phyloP scores from a whole-genome alignment of 2,797 vertebrate genomes.

The Sternarchorhynchus goeldii region DNA sequence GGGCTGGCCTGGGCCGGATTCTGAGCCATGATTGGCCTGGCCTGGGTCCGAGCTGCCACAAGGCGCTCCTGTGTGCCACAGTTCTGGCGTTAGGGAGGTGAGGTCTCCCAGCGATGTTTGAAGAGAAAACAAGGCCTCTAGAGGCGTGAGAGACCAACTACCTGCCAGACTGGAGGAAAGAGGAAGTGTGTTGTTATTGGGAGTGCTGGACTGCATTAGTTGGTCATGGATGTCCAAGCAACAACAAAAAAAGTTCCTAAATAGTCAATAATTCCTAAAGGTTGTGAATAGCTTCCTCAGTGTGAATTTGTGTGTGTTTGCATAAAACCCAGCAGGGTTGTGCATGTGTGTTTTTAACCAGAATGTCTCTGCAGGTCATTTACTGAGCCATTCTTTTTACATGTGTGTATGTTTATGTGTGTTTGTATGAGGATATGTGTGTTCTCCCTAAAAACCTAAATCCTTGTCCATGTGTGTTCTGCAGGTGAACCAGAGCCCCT shows the following conservation, averaged over 20 bases:
- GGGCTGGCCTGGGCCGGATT: background rate
- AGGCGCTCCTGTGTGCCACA: slow-evolving; percentile 69
- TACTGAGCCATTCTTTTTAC: too few species aligned
- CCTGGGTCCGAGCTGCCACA: slow-evolving; percentile 57
- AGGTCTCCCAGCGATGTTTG: slow-evolving; percentile 74
- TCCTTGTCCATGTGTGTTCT: slow-evolving; percentile 49
- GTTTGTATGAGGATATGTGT: background rate
- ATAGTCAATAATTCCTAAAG: background rate
- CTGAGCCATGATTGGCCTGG: too few species aligned
- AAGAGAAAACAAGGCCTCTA: slow-evolving; percentile 70
- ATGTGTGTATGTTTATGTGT: background rate
- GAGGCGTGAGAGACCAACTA: slow-evolving; percentile 62
- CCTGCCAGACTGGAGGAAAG: slow-evolving; percentile 39
- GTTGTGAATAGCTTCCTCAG: background rate
- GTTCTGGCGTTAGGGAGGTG: slow-evolving; percentile 57
- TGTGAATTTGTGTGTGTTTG: background rate
- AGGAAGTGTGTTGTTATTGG: slow-evolving; percentile 25
- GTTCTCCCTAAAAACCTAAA: slow-evolving; percentile 37
- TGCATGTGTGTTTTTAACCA: too few species aligned
- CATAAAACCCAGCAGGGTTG: too few species aligned
- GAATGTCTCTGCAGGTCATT: too few species aligned
- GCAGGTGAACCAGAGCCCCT: slow-evolving; percentile 90
- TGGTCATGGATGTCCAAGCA: slow-evolving; percentile 13
- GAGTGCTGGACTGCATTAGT: slow-evolving; percentile 7
- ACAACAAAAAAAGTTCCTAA: slow-evolving; percentile 14